A percentile compares a stretch with the other conserved stretches of the same genome.
phyloP scores from a whole-genome alignment of 2,113 vertebrate genomes.

The Genyomyrus donnyi region DNA sequence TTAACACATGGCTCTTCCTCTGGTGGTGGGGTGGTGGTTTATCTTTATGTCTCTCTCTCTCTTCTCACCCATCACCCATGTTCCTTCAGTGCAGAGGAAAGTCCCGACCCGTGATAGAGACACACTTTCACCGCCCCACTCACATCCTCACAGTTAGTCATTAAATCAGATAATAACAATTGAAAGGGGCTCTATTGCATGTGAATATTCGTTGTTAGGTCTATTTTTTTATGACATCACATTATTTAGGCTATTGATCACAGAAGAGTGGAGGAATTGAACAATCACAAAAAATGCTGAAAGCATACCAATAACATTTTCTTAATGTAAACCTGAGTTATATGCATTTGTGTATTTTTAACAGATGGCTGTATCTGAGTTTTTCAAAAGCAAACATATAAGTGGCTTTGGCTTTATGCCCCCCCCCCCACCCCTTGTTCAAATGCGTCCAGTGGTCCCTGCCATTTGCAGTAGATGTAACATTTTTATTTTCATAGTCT shows the following conservation, averaged over 20 bases:
- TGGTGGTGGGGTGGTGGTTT: conserved; percentile 19
- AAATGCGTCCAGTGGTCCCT: background rate
- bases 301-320: background rate
- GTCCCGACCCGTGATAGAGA: background rate
- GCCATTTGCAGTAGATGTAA: background rate
- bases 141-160: background rate
- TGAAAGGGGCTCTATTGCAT: background rate
- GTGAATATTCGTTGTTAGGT: background rate
- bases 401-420: background rate
- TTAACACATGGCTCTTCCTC: conserved; percentile 44
- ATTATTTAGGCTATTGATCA: background rate
- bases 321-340: background rate
- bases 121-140: background rate
- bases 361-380: background rate
- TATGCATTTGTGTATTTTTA: background rate
- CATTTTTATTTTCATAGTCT: background rate
- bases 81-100: background rate
- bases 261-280: background rate
- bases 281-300: background rate
- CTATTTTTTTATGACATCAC: background rate
- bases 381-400: background rate
- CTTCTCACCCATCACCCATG: background rate
- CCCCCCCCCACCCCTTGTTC: background rate
- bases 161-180: background rate
- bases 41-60: conserved; percentile 20